These are phyloP conservation scores for Actenoides lindsayi DNA, from an alignment of 2,113 vertebrate genomes.

Conservation along the genomic window DNA sequence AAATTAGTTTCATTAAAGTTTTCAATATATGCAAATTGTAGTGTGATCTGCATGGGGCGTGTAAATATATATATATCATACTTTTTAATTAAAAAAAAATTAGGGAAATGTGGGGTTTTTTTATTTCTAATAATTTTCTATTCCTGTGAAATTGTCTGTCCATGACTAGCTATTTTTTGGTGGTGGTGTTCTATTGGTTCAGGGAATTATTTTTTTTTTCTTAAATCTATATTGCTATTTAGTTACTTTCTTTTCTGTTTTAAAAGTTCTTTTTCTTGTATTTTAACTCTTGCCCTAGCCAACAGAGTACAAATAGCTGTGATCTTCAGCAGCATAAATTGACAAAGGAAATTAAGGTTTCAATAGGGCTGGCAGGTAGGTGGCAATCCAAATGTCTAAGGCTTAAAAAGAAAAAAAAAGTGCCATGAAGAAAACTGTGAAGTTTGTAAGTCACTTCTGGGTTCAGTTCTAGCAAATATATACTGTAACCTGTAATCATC, in stretches of 20 bases:
- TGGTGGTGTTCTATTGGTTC: not conserved
- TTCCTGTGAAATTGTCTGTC: not conserved
- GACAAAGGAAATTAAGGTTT: not conserved
- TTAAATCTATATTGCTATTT: not conserved
- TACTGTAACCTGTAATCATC: not conserved
- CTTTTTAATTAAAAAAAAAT: not conserved
- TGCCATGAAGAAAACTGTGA: not conserved
- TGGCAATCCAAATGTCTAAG: not conserved
- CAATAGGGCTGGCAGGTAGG: not conserved
- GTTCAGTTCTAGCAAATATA: not conserved
- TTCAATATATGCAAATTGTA: not conserved
- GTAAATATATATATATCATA: fast-evolving
- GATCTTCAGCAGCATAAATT: not conserved
- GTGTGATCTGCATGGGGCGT: not conserved
- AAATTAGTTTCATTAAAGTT: not conserved
- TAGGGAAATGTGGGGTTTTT: not conserved
- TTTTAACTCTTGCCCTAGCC: not conserved
- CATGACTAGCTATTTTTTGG: not conserved
- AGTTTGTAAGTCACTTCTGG: not conserved
- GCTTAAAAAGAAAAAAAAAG: not conserved
- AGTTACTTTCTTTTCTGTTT: not conserved
- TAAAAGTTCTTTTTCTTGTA: not conserved
- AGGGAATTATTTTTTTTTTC: not conserved
- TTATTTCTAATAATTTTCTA: not conserved
- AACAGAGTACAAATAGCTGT: not conserved